Base-by-base conservation (phyloP, 2,797 vertebrate species). In the Crax fasciolata region DNA sequence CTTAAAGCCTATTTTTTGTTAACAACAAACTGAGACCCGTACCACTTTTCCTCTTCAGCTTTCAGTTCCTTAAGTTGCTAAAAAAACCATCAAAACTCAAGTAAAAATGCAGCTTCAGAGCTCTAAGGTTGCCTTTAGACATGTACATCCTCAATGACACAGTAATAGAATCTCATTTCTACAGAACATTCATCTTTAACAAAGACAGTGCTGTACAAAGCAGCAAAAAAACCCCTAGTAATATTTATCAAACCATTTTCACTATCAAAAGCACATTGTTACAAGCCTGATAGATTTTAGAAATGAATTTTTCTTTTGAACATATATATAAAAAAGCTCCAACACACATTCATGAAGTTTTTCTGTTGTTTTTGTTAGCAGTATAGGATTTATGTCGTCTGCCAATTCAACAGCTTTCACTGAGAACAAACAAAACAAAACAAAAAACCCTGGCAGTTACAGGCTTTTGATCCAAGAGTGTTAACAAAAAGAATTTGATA, bases 191-290 rank as follows among this genome's bases (percentile, higher is more conserved):
- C 74, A 86, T 89, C 83, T 92, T 93, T 92, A 96, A 96, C 90
- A 97, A 96, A 95, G 87, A 82, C 87, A 38, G 76, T 6, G 49
- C 39, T 88, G 25, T 70, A 97, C 44, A 94, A 94, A 97, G 78
- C 41, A 76, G 77, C 30, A 91, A 58, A 70, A 85, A 93, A 96
- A 95, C 83, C 32, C 48, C 58, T 93, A 97, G 97, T 97, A 97
- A 98, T 98, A 98, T 98, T 98, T 97, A 98, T 97, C 96, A 97
- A 97, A 96, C 87, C 76, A 93, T 96, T 98, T 95, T 93, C 89
- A 94, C 89, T 91, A 97, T 95, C 95, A 98, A 98, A 97, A 97
- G 85, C 90, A 89, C 73, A 95, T 91, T 97, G 96, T 97, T 97
- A 96, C 87, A 96, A 87, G 94, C 96, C 95, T 96, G 96, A 96